Evolutionary conservation across 2,113 vertebrate species (phyloP).

Genomic region (Phodopus roborovskii): DNA sequence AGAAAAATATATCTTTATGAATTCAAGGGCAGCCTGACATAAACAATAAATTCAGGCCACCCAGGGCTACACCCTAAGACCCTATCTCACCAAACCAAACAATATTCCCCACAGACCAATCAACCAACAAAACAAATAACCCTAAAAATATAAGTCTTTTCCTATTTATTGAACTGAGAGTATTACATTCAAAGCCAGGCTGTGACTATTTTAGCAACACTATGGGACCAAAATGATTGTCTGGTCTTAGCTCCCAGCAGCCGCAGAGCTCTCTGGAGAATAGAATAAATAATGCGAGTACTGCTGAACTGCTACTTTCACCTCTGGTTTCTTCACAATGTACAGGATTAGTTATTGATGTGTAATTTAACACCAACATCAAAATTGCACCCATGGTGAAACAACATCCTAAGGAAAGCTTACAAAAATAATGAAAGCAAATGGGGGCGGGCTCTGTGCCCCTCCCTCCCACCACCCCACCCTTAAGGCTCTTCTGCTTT

Average conservation of each 20-base stretch:
- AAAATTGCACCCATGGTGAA: constrained; percentile 56
- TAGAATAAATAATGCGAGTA: constrained; percentile 59
- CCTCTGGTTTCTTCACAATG: constrained; percentile 50
- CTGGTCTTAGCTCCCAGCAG: constrained; percentile 60
- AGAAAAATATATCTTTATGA: neutral
- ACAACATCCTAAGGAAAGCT: constrained; percentile 53
- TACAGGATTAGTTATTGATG: constrained; percentile 64
- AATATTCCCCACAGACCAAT: constrained; percentile 63
- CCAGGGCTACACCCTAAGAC: neutral
- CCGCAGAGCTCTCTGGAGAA: constrained; percentile 66
- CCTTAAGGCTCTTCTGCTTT: constrained; percentile 50
- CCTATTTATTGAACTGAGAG: constrained; percentile 9
- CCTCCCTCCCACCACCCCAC: constrained; percentile 19
- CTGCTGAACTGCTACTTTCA: constrained; percentile 67
- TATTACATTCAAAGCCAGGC: constrained; percentile 54
- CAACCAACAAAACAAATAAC: constrained; percentile 62
- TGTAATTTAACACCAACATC: constrained; percentile 63
- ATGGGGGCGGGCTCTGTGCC: neutral
- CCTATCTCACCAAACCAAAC: neutral
- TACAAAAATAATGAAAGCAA: neutral
- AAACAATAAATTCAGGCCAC: neutral
- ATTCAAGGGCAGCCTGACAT: neutral
- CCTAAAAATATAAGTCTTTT: constrained; percentile 63
- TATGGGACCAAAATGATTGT: constrained; percentile 62
- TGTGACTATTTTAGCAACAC: constrained; percentile 56